These are phyloP conservation scores for Platycheirus albimanus DNA, from an alignment of 2,888 invertebrate genomes.

Conservation along the genomic window DNA sequence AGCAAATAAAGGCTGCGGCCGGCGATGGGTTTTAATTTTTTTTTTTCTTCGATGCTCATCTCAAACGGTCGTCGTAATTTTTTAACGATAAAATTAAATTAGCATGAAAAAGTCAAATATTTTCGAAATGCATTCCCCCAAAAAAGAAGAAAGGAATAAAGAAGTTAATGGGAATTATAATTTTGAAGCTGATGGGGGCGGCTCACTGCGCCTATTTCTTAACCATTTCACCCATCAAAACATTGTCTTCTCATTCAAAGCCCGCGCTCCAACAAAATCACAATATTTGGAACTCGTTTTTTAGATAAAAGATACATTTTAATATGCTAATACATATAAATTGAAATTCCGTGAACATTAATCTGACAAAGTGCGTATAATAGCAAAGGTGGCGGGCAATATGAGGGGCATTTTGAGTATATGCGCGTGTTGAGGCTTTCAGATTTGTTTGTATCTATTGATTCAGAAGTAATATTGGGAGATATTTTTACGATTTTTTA, in stretches of 20 bases:
- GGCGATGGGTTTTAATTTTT: no score
- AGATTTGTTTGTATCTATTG: conserved; percentile 3
- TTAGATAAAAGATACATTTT: conserved; percentile 34
- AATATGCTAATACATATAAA: conserved; percentile 64
- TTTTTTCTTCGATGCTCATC: no score
- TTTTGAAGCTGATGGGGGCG: conserved; percentile 14
- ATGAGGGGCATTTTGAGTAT: no score
- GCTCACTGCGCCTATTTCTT: not conserved
- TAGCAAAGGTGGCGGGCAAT: conserved; percentile 58
- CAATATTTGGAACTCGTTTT: not conserved
- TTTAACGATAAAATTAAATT: no score
- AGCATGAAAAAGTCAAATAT: no score
- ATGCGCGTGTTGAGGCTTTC: conserved; percentile 12
- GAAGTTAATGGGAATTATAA: conserved; percentile 8
- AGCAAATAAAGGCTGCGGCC: not conserved
- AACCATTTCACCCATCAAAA: not conserved
- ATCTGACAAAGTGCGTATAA: conserved; percentile 68
- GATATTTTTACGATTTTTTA: conserved; percentile 65
- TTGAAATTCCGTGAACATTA: conserved; percentile 67
- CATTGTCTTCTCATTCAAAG: not conserved
- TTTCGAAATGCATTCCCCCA: no score
- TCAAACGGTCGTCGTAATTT: no score
- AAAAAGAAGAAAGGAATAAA: no score
- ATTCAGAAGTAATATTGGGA: conserved; percentile 17
- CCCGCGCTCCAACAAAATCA: not conserved